Conservation (phyloP, 2,888 invertebrate species). For the Eristalinus aeneus region DNA sequence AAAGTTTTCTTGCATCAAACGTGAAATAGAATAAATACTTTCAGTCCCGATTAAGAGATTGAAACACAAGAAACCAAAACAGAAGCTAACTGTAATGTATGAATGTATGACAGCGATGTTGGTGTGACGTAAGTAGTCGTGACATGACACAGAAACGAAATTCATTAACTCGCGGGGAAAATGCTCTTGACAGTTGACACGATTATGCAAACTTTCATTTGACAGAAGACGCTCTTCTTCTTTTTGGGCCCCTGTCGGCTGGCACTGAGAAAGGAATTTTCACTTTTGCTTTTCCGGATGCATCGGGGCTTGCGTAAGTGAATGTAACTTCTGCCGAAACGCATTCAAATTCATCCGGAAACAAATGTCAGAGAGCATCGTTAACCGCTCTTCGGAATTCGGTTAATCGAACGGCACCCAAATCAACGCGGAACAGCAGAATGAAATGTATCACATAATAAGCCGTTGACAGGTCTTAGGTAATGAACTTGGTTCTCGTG, state of each 20-base stretch:
- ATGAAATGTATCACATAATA: too few relatives aligned
- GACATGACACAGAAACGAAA: background rate
- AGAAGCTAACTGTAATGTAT: constrained; percentile 1
- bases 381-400: background rate
- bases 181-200: background rate
- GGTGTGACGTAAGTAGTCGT: background rate
- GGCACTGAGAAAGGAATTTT: background rate
- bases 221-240: background rate
- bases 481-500: too few relatives aligned
- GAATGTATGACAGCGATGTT: background rate
- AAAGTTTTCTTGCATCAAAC: constrained; percentile 6
- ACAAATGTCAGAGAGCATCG: background rate
- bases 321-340: background rate
- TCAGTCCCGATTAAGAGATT: background rate
- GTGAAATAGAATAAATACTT: constrained; percentile 12
- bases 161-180: background rate
- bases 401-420: too few relatives aligned
- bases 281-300: background rate
- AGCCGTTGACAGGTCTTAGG: too few relatives aligned
- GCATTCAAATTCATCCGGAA: background rate
- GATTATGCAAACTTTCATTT: background rate
- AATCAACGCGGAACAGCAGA: too few relatives aligned
- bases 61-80: background rate
- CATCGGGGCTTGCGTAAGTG: background rate
- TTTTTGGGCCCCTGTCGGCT: too few relatives aligned